Evolutionary conservation across 1,140 invertebrate species (phyloP).

Genomic region (Sarcophaga bullata): DNA sequence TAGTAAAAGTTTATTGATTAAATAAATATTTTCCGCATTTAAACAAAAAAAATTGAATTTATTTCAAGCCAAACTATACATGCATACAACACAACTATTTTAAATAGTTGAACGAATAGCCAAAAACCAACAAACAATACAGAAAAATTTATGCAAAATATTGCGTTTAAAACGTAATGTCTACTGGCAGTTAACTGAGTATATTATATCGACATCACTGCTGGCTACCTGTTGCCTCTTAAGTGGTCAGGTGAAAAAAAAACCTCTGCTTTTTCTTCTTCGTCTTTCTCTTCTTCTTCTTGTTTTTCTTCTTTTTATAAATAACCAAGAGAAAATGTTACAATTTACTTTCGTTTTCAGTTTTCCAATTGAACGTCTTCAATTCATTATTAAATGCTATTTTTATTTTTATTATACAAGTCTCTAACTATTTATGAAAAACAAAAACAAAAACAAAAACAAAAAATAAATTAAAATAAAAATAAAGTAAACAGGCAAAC

Average conservation of each 20-base stretch:
- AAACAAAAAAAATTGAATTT: neutral
- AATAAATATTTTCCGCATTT: conserved; percentile 11
- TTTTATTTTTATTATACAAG: too few relatives aligned
- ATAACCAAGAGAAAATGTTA: neutral
- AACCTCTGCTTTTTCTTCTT: too few relatives aligned
- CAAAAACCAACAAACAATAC: too few relatives aligned
- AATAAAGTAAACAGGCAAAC: too few relatives aligned
- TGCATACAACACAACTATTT: neutral
- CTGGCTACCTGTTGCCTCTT: neutral
- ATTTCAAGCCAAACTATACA: neutral
- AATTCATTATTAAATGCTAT: too few relatives aligned
- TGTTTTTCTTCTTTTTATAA: neutral
- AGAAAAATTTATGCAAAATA: neutral
- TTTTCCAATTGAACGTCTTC: neutral
- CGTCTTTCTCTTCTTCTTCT: too few relatives aligned
- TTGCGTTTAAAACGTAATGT: neutral
- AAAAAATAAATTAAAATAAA: too few relatives aligned
- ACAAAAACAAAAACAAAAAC: too few relatives aligned
- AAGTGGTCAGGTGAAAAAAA: neutral
- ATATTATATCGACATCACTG: neutral
- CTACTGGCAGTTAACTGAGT: too few relatives aligned
- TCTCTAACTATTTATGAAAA: too few relatives aligned
- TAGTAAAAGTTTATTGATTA: neutral
- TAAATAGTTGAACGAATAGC: neutral
- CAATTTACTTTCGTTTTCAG: conserved; percentile 8